Conservation (phyloP, 1,140 invertebrate species). For the Macrobrachium rosenbergii region DNA sequence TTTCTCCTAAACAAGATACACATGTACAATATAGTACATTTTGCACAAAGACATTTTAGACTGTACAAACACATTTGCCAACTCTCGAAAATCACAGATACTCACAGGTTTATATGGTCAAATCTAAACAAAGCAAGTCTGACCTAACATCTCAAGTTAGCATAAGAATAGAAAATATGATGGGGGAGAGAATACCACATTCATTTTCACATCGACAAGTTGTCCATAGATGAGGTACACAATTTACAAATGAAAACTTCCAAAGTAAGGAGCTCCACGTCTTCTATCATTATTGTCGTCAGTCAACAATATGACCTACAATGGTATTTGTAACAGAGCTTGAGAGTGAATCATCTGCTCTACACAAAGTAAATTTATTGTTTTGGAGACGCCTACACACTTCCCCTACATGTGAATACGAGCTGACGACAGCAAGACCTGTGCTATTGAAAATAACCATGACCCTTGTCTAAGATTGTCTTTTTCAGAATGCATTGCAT, state of each 20-base stretch:
- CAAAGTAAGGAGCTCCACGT: not conserved
- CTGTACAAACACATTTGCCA: slow-evolving; percentile 48
- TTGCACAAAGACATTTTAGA: slow-evolving; percentile 39
- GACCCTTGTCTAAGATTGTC: slow-evolving; percentile 2
- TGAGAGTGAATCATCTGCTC: slow-evolving; percentile 14
- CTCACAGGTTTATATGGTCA: slow-evolving; percentile 36
- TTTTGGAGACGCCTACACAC: slow-evolving; percentile 9
- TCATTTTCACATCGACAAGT: not conserved
- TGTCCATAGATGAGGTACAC: slow-evolving; percentile 21
- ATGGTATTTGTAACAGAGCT: slow-evolving; percentile 4
- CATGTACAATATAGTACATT: slow-evolving; percentile 37
- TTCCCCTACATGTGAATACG: slow-evolving; percentile 13
- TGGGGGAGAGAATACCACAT: slow-evolving; percentile 10
- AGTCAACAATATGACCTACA: slow-evolving; percentile 11
- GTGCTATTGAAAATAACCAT: slow-evolving; percentile 23
- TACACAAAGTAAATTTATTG: not conserved
- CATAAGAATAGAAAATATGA: slow-evolving; percentile 14
- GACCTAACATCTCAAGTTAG: slow-evolving; percentile 36
- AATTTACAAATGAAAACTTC: slow-evolving; percentile 24
- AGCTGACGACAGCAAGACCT: slow-evolving; percentile 9
- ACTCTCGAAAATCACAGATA: slow-evolving; percentile 44
- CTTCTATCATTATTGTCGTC: slow-evolving; percentile 1
- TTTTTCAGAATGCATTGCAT: slow-evolving; percentile 21
- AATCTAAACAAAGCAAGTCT: slow-evolving; percentile 34
- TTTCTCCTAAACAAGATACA: slow-evolving; percentile 46